Evolutionary conservation across 2,888 invertebrate genomes (phyloP), one percentile per base, ranked within the genome.

Genomic region (Gerosis bhagava): DNA sequence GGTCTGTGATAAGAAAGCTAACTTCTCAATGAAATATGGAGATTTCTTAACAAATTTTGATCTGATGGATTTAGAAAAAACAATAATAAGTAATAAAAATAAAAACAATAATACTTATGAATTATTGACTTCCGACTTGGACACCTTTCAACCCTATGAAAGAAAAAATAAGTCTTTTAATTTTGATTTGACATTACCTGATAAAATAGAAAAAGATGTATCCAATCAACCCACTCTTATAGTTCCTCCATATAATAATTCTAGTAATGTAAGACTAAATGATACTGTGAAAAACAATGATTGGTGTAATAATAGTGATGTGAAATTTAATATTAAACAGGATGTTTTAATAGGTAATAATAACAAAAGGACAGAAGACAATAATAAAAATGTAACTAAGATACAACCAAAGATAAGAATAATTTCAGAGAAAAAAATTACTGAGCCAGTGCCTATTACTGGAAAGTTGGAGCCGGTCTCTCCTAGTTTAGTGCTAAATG

Each of bases 31-130:
- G 0, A 83, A 79, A 56, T 88, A 87, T 74, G 74, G 68, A 35
- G 78, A 88, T 60, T 88, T 83, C 59, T 65, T 87, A 55, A 77
- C 74, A 16, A 86, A 82, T 55, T 63, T 67, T 52, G 80, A 82
- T 24, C 46, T 67, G 32, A 63, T 65, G 53, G 74, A 63, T 12
- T 37, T 59, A 16, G 60, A 57, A 21, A 45, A 41, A 39, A 26
- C 54, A 41, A n/a, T n/a, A n/a, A n/a, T n/a, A n/a, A n/a, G n/a
- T n/a, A n/a, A n/a, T n/a, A n/a, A n/a, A n/a, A 53, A 57, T 49
- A 29, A 28, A 34, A 15, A 15, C 5, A 39, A 12, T n/a, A 53
- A 56, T 21, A 53, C 53, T 39, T 52, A 50, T 34, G 59, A 60
- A 49, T 54, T 56, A 17, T 53, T 21, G 8, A 21, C 36, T 29